Evolutionary conservation across 2,797 vertebrate species (phyloP).

Genomic region (Typhlichthys eigenmanni): DNA sequence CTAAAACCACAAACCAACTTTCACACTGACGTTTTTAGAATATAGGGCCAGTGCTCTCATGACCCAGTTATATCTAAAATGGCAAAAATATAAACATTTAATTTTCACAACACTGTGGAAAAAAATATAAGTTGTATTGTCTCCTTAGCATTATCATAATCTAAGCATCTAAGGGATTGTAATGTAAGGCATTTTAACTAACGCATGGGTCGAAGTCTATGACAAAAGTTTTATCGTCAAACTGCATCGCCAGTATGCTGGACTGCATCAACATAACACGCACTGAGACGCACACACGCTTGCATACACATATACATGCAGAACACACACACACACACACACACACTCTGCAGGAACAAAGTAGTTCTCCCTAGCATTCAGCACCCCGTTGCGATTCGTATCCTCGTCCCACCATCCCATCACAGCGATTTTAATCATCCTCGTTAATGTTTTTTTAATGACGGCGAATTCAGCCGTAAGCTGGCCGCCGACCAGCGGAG

Average conservation of each 20-base stretch:
- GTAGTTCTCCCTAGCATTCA: slow-evolving; percentile 44
- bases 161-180: too few relatives aligned
- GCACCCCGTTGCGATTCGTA: slow-evolving; percentile 48
- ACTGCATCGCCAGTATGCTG: slow-evolving; percentile 17
- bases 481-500: slow-evolving; percentile 47
- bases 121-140: too few relatives aligned
- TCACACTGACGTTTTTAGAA: too few relatives aligned
- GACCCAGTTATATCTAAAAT: too few relatives aligned
- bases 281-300: slow-evolving; percentile 39
- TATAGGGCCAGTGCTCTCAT: too few relatives aligned
- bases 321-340: slow-evolving; percentile 7
- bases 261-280: slow-evolving; percentile 2
- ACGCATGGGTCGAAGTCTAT: slow-evolving; percentile 15
- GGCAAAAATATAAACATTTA: too few relatives aligned
- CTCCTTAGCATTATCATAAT: too few relatives aligned
- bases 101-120: too few relatives aligned
- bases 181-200: background rate
- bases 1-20: too few relatives aligned
- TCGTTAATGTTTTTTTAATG: slow-evolving; percentile 70
- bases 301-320: slow-evolving; percentile 16
- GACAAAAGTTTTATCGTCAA: background rate
- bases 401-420: slow-evolving; percentile 44
- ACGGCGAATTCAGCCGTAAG: slow-evolving; percentile 44
- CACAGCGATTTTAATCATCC: slow-evolving; percentile 58
- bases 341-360: too few relatives aligned